Conservation (phyloP, 2,797 vertebrate species). For the Rhabdophis nuchalis region DNA sequence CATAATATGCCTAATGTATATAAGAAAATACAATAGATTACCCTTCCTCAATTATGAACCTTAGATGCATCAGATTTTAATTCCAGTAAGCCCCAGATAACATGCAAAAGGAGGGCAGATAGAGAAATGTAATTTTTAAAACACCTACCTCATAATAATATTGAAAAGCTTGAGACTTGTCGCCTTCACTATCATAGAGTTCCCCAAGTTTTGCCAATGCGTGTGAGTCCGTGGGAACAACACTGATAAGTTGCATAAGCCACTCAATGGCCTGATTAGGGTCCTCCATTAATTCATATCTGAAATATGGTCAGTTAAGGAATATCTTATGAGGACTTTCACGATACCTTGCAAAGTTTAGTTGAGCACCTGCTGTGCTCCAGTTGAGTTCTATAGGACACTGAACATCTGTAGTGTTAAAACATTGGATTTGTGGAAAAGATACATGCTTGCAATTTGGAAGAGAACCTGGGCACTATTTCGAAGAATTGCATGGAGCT, state of each 20-base stretch:
- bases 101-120: neutral
- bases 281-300: slow-evolving; percentile 88
- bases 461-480: slow-evolving; percentile 90
- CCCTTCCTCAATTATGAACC: neutral
- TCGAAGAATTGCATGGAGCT: slow-evolving; percentile 90
- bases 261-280: slow-evolving; percentile 90
- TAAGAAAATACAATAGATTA: slow-evolving; percentile 1
- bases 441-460: slow-evolving; percentile 93
- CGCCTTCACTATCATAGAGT: slow-evolving; percentile 86
- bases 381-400: neutral
- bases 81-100: neutral
- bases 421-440: slow-evolving; percentile 45
- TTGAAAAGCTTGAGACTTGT: slow-evolving; percentile 95
- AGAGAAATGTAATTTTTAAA: slow-evolving; percentile 17
- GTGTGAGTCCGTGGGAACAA: slow-evolving; percentile 87
- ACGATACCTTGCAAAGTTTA: neutral
- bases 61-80: neutral
- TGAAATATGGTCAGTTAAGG: slow-evolving; percentile 71
- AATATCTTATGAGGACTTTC: neutral
- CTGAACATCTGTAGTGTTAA: neutral
- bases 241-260: slow-evolving; percentile 89
- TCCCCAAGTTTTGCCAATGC: slow-evolving; percentile 88
- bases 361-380: neutral
- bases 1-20: neutral
- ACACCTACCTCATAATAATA: slow-evolving; percentile 88